Conservation (phyloP, 1,140 invertebrate genomes). For the Pygmarrhopalites habei region DNA sequence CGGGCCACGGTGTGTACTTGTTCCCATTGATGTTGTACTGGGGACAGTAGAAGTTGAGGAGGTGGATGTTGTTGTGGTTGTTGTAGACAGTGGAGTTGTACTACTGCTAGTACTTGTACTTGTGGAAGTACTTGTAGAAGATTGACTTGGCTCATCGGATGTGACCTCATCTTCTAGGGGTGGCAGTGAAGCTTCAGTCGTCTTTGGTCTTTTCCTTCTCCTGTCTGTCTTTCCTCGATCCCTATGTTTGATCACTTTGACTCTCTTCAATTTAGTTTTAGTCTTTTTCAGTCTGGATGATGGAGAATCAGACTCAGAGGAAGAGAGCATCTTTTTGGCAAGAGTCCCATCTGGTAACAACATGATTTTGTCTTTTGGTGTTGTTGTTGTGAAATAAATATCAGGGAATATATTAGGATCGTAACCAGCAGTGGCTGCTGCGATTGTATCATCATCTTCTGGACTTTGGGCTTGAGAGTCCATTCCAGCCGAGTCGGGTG, state of each 20-base stretch:
- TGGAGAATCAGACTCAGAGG: no score
- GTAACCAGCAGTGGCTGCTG: constrained; percentile 21
- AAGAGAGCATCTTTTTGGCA: no score
- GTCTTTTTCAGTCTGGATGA: no score
- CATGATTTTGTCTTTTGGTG: constrained; percentile 8
- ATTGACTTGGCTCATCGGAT: neutral
- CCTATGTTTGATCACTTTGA: constrained; percentile 11
- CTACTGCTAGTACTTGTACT: neutral
- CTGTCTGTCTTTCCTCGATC: neutral
- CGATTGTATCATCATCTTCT: constrained; percentile 9
- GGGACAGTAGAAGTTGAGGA: no score
- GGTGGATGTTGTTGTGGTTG: no score
- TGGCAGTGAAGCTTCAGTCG: no score
- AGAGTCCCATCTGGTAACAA: no score
- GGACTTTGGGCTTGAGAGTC: neutral
- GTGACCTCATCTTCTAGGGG: neutral
- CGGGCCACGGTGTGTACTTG: no score
- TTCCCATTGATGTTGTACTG: no score
- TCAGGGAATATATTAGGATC: constrained; percentile 38
- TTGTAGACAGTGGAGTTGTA: neutral
- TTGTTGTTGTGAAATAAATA: constrained; percentile 39
- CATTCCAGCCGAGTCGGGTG: neutral
- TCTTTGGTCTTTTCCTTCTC: neutral
- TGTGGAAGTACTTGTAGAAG: constrained; percentile 10
- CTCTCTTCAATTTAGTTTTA: constrained; percentile 12